These are phyloP conservation scores for Drosophila grimshawi DNA, from an alignment of 1,140 invertebrate genomes.

Conservation along the genomic window DNA sequence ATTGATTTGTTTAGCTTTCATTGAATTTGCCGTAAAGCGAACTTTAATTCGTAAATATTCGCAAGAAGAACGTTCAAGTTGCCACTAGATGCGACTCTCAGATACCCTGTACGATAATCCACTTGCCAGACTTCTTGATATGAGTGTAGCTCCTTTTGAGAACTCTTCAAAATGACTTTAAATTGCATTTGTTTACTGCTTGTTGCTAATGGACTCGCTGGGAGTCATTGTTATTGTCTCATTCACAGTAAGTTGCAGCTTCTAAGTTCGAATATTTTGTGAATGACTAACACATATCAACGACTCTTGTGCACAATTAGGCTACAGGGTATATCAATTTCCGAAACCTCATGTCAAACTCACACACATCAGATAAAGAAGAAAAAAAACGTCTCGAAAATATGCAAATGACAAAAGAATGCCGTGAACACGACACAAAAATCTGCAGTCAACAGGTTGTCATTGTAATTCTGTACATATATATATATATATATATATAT, in stretches of 20 bases:
- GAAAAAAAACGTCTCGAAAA: slow-evolving; percentile 5
- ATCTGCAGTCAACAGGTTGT: slow-evolving; percentile 28
- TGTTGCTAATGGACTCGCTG: too few species aligned
- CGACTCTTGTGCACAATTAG: too few species aligned
- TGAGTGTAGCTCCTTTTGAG: too few species aligned
- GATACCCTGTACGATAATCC: slow-evolving; percentile 3
- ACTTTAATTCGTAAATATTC: background rate
- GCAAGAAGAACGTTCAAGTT: too few species aligned
- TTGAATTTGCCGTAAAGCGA: slow-evolving; percentile 31
- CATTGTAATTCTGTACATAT: slow-evolving; percentile 6
- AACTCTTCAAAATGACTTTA: too few species aligned
- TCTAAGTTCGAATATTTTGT: too few species aligned
- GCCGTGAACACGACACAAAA: slow-evolving; percentile 16
- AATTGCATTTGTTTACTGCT: too few species aligned
- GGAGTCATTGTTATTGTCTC: too few species aligned
- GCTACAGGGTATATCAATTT: slow-evolving; percentile 13
- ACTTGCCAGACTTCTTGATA: too few species aligned
- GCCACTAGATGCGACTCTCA: background rate
- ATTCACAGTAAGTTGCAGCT: too few species aligned
- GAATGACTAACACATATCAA: background rate
- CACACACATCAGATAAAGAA: background rate
- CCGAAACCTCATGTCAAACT: slow-evolving; percentile 1
- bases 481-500: background rate
- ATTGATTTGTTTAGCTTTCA: slow-evolving; percentile 36
- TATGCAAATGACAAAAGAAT: slow-evolving; percentile 31